Evolutionary conservation across 1,140 invertebrate species (phyloP).

Genomic region (Agrypnia vestita): DNA sequence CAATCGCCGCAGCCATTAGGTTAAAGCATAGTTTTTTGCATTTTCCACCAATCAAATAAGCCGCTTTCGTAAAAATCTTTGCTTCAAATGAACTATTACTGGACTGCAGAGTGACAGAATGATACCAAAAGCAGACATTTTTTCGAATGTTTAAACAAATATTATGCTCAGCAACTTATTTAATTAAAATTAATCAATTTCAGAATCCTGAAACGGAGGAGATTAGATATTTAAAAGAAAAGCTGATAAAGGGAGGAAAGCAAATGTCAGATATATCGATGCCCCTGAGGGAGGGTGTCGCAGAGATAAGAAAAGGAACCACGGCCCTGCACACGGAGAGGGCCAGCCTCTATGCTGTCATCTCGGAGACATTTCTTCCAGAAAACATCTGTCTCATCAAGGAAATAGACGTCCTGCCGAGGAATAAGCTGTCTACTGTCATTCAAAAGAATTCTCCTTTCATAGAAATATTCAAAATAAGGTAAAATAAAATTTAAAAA

Average conservation of each 20-base stretch:
- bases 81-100: no score
- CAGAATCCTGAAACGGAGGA: conserved; percentile 23
- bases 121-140: no score
- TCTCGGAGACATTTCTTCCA: conserved; percentile 22
- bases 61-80: no score
- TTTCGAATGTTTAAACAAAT: no score
- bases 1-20: no score
- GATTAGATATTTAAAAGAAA: conserved; percentile 18
- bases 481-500: no score
- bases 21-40: no score
- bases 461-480: conserved; percentile 34
- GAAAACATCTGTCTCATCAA: conserved; percentile 43
- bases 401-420: conserved; percentile 27
- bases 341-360: conserved; percentile 9
- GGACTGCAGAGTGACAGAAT: no score
- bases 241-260: conserved; percentile 2
- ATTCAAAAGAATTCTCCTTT: conserved; percentile 40
- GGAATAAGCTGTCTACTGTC: conserved; percentile 16
- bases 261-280: neutral
- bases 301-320: conserved; percentile 5
- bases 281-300: conserved; percentile 11
- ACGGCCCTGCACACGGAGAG: conserved; percentile 19
- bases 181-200: no score
- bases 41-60: no score
- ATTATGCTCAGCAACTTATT: no score